Percentiles rank a stretch among this genome's conserved stretches.
Evolutionary conservation across 2,797 vertebrate genomes (phyloP).

Genomic region (Helarctos malayanus): DNA sequence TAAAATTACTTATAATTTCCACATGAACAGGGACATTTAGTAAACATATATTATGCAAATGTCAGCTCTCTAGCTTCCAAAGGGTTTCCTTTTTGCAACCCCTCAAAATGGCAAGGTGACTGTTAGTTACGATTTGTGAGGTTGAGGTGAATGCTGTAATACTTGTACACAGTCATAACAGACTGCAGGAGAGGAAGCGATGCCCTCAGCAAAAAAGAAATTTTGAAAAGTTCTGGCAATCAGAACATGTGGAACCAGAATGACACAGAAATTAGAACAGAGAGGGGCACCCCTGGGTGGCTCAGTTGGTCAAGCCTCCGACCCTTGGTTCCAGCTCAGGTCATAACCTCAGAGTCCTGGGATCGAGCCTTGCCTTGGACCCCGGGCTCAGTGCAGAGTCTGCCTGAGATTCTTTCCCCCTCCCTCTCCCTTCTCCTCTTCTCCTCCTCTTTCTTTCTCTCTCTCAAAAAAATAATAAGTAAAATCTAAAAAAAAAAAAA

Average conservation of each 20-base stretch:
- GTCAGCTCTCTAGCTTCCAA: background rate
- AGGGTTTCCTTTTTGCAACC: background rate
- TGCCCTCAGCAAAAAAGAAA: background rate
- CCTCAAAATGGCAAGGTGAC: background rate
- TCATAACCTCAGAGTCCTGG: background rate
- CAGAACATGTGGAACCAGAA: background rate
- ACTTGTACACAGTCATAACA: background rate
- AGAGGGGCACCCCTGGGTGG: background rate
- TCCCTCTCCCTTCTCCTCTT: background rate
- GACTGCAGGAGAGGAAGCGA: background rate
- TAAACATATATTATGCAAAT: background rate
- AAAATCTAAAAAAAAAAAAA: background rate
- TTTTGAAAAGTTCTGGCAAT: background rate
- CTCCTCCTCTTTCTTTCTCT: background rate
- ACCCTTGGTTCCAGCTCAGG: background rate
- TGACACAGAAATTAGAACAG: background rate
- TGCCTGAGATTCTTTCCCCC: background rate
- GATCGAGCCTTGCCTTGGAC: background rate
- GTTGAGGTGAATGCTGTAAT: background rate
- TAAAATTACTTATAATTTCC: background rate
- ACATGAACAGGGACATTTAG: background rate
- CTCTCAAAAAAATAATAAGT: background rate
- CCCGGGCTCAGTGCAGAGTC: background rate
- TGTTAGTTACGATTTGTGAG: background rate
- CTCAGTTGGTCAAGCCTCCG: background rate